Percentiles rank a stretch among this genome's conserved stretches.
phyloP scores from a whole-genome alignment of 2,797 vertebrate genomes.

The Danionella dracula region DNA sequence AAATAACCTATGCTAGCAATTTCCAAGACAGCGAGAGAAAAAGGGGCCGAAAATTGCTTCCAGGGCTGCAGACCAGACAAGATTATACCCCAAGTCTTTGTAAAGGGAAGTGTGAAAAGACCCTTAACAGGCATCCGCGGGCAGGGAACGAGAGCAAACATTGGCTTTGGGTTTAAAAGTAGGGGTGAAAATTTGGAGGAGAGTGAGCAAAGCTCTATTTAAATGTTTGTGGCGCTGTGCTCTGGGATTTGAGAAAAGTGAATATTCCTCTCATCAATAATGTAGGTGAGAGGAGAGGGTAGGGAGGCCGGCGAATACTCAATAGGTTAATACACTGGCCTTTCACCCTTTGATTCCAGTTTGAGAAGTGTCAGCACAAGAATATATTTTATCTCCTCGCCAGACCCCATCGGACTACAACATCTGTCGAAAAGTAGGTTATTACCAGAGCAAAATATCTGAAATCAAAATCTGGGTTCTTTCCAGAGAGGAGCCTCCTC shows the following conservation, averaged over 20 bases:
- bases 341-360: slow-evolving; percentile 78
- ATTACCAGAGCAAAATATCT: slow-evolving; percentile 39
- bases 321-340: slow-evolving; percentile 80
- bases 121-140: slow-evolving; percentile 53
- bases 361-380: slow-evolving; percentile 72
- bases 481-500: slow-evolving; percentile 14
- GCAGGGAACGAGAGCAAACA: slow-evolving; percentile 36
- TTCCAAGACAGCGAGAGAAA: slow-evolving; percentile 74
- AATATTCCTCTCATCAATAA: slow-evolving; percentile 76
- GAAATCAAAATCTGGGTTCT: slow-evolving; percentile 33
- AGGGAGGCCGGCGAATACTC: slow-evolving; percentile 60
- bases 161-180: slow-evolving; percentile 67
- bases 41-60: slow-evolving; percentile 80
- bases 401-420: slow-evolving; percentile 43
- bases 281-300: slow-evolving; percentile 54
- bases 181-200: slow-evolving; percentile 67
- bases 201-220: slow-evolving; percentile 65
- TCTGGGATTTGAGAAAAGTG: slow-evolving; percentile 62
- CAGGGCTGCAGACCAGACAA: slow-evolving; percentile 76
- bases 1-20: slow-evolving; percentile 75
- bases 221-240: slow-evolving; percentile 69
- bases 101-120: slow-evolving; percentile 70
- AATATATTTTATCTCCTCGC: slow-evolving; percentile 64
- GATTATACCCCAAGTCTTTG: slow-evolving; percentile 81
- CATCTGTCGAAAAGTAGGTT: slow-evolving; percentile 37